Percentiles rank a stretch among this genome's conserved stretches.
phyloP scores from a whole-genome alignment of 92 coral and sea anemone species.

The Umimayanthus kanabou region DNA sequence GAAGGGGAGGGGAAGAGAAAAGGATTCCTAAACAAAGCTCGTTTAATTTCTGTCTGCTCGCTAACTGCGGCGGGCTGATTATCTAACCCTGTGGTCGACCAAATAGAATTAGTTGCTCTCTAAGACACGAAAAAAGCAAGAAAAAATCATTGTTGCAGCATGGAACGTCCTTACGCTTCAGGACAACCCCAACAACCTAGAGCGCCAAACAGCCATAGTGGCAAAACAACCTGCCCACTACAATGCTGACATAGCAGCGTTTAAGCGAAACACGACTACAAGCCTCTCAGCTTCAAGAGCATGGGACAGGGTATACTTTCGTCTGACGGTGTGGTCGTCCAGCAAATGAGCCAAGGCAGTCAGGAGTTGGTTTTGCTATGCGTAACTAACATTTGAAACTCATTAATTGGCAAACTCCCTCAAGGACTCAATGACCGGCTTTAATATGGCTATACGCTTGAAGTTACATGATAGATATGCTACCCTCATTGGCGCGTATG shows the following conservation, averaged over 20 bases:
- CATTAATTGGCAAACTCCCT: too few species aligned
- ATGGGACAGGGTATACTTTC: neutral
- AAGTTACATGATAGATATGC: too few species aligned
- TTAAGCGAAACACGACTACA: neutral
- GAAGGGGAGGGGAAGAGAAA: neutral
- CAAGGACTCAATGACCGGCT: too few species aligned
- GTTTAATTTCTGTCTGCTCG: neutral
- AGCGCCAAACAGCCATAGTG: neutral
- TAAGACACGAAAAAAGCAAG: neutral
- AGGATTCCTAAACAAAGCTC: too few species aligned
- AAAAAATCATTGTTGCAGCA: neutral
- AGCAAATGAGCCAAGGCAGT: too few species aligned
- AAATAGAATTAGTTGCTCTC: neutral
- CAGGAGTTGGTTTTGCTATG: too few species aligned
- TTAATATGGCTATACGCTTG: too few species aligned
- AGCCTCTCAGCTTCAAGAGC: neutral
- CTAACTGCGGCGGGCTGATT: conserved; percentile 4
- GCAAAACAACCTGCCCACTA: neutral
- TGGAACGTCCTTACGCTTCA: neutral
- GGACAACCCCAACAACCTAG: neutral
- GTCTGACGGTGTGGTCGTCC: too few species aligned
- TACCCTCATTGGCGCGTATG: too few species aligned
- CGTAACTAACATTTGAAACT: too few species aligned
- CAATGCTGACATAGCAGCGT: neutral
- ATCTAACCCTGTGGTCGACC: neutral